A percentile compares a stretch with the other conserved stretches of the same genome.
Conservation (phyloP, 2,888 invertebrate species). For the Calameuta pallipes region DNA sequence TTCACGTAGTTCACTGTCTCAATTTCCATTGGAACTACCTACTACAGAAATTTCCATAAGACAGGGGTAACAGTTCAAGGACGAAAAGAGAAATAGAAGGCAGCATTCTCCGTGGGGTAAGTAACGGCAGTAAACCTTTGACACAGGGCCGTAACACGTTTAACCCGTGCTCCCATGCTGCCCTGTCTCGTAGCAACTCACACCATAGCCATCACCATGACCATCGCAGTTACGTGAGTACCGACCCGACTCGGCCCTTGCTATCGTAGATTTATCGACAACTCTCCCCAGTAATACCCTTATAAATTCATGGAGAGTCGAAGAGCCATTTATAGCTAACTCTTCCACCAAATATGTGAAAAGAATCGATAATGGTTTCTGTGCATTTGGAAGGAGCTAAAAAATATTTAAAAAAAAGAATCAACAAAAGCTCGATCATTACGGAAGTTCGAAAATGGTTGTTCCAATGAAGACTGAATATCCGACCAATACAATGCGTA, state of each 20-base stretch:
- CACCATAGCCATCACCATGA: slow-evolving; percentile 25
- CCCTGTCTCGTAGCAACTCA: slow-evolving; percentile 28
- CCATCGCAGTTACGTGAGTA: slow-evolving; percentile 36
- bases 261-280: slow-evolving; percentile 50
- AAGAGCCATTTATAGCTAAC: slow-evolving; percentile 41
- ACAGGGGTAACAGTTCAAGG: slow-evolving; percentile 42
- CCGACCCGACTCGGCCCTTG: slow-evolving; percentile 30
- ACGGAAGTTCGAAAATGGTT: not conserved
- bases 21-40: slow-evolving; percentile 3
- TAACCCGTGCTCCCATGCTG: slow-evolving; percentile 38
- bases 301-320: slow-evolving; percentile 50
- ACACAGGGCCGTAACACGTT: slow-evolving; percentile 48
- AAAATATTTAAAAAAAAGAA: not conserved
- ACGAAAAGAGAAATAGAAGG: slow-evolving; percentile 35
- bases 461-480: not conserved
- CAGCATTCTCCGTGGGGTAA: slow-evolving; percentile 40
- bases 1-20: not conserved
- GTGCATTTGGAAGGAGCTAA: not conserved
- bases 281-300: slow-evolving; percentile 47
- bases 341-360: slow-evolving; percentile 19
- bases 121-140: slow-evolving; percentile 50
- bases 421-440: not conserved
- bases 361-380: slow-evolving; percentile 17
- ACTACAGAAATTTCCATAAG: slow-evolving; percentile 38
- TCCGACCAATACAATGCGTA: not conserved